These are phyloP conservation scores for Apodemia duryi DNA, from an alignment of 2,888 invertebrate species.

Conservation along the genomic window DNA sequence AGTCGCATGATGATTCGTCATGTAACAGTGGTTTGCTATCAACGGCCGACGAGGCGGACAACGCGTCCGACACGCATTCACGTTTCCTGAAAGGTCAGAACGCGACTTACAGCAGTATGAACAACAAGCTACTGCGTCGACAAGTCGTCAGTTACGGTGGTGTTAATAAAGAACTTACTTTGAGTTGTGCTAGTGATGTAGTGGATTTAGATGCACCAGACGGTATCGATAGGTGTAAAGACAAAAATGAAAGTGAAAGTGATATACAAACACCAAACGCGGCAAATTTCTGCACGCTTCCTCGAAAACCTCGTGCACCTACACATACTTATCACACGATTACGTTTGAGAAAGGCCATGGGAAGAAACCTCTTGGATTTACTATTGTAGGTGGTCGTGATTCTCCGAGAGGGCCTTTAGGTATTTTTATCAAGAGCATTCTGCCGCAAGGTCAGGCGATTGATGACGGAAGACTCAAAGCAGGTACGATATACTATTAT, in stretches of 20 bases:
- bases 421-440: constrained; percentile 92
- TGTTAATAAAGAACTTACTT: constrained; percentile 59
- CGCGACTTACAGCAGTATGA: constrained; percentile 81
- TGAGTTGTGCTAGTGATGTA: constrained; percentile 63
- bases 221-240: constrained; percentile 51
- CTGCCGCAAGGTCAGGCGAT: constrained; percentile 90
- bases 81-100: constrained; percentile 82
- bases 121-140: constrained; percentile 78
- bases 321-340: constrained; percentile 86
- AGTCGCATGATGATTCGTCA: constrained; percentile 74
- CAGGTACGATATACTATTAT: constrained; percentile 75
- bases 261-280: constrained; percentile 66
- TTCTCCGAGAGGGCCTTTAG: constrained; percentile 90
- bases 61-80: constrained; percentile 63
- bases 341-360: constrained; percentile 88
- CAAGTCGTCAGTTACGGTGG: constrained; percentile 79
- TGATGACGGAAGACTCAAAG: constrained; percentile 89
- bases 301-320: constrained; percentile 83
- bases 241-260: constrained; percentile 57
- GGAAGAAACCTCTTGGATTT: constrained; percentile 92
- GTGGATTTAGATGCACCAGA: constrained; percentile 66
- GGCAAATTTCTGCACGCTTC: constrained; percentile 86
- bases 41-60: constrained; percentile 65
- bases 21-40: constrained; percentile 73
- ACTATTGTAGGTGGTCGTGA: constrained; percentile 93